Evolutionary conservation across 2,113 vertebrate genomes (phyloP).

Genomic region (Porphyrio hochstetteri): DNA sequence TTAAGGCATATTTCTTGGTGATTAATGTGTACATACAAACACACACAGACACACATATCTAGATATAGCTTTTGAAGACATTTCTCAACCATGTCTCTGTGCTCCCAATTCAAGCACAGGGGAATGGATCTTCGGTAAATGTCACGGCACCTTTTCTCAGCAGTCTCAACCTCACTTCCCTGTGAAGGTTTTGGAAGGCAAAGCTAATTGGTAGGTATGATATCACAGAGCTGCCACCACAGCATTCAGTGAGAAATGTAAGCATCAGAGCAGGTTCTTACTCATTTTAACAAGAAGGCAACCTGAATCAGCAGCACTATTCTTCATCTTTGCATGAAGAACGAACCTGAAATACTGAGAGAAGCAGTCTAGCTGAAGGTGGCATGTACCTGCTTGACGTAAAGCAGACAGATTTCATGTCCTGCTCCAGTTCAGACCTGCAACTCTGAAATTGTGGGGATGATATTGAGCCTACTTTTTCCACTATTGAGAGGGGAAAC

Average conservation of each 20-base stretch:
- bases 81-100: not conserved
- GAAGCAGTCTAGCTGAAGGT: not conserved
- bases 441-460: not conserved
- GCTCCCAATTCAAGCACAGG: not conserved
- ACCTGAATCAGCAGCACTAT: not conserved
- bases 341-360: not conserved
- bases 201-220: not conserved
- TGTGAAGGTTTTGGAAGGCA: not conserved
- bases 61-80: not conserved
- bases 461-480: not conserved
- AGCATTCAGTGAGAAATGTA: not conserved
- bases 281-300: not conserved
- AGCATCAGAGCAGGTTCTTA: not conserved
- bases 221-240: not conserved
- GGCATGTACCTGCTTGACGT: not conserved
- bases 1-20: not conserved
- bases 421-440: not conserved
- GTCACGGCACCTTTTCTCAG: not conserved
- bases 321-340: not conserved
- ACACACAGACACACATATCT: not conserved
- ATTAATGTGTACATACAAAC: not conserved
- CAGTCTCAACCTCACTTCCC: not conserved
- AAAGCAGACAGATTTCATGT: not conserved
- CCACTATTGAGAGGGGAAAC: not conserved
- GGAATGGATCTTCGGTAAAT: not conserved